Base-by-base conservation (phyloP, 2,113 vertebrate species). In the Acanthisitta chloris region DNA sequence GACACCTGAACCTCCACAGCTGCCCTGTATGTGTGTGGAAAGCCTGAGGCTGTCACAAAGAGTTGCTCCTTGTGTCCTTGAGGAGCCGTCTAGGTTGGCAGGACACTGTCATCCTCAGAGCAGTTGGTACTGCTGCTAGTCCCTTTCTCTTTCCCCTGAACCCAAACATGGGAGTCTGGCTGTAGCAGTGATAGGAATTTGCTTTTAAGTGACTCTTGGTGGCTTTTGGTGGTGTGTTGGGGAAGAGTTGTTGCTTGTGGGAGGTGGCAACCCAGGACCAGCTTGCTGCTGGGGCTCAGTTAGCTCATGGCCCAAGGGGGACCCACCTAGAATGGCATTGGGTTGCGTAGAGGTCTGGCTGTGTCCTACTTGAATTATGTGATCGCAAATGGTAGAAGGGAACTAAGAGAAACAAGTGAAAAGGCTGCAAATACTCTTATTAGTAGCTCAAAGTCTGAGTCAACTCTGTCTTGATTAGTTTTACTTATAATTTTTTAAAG, bases 291-390 rank as follows among this genome's bases (percentile, higher is more conserved):
- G 57, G 29, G 74, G 25, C 46, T 0, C 5, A n/a, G 52, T 33
- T 83, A 42, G 43, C 40, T 49, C 3, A 0, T 0, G 4, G 29
- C 33, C 26, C 1, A 10, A 42, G 62, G 28, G 29, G 7, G 7
- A 33, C 38, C 58, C 34, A 6, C n/a, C 45, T 28, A 0, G 21
- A 21, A 26, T 19, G 17, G 12, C 4, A 4, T 5, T 15, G 36
- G 26, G 28, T 71, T 6, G 1, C 8, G 1, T 5, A 4, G 5
- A 18, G 2, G 10, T 72, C 25, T 59, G 33, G 45, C 46, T 83
- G 25, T 3, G 16, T 23, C 81, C 70, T 17, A 28, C 49, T 17
- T 3, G 3, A 33, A 25, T 33, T 26, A 1, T 31, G 33, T 38
- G 45, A 67, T 74, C 40, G 71, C 14, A 46, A 42, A 29, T 67